Evolutionary conservation across 2,113 vertebrate species (phyloP).

Genomic region (Deroptyus accipitrinus): DNA sequence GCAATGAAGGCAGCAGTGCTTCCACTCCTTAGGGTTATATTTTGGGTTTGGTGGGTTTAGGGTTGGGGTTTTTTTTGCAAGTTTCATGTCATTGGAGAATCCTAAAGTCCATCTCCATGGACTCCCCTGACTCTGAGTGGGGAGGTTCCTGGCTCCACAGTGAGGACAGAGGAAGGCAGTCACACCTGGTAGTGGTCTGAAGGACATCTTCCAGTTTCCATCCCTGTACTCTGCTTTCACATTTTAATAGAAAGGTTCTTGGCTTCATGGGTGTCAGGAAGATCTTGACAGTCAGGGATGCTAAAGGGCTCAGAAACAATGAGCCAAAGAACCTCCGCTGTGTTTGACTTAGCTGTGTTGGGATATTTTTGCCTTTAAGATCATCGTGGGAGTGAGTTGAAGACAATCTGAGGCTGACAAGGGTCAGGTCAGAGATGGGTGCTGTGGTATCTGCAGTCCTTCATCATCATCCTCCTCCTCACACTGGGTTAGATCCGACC

Average conservation of each 20-base stretch:
- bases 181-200: neutral
- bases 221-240: neutral
- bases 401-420: neutral
- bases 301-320: neutral
- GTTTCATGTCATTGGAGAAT: neutral
- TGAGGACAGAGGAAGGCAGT: neutral
- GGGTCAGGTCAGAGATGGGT: neutral
- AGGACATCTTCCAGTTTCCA: neutral
- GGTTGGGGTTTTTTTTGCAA: neutral
- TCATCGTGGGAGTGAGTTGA: neutral
- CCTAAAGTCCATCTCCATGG: neutral
- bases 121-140: neutral
- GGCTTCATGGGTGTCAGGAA: neutral
- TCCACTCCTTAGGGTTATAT: neutral
- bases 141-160: fast-evolving
- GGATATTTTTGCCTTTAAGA: neutral
- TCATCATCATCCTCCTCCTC: neutral
- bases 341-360: neutral
- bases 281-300: neutral
- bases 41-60: neutral
- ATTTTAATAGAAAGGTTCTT: neutral
- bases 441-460: neutral
- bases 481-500: neutral
- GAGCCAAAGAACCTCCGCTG: neutral
- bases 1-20: neutral